Conservation (phyloP, 23 tunicate species). For the Ciona savignyi region DNA sequence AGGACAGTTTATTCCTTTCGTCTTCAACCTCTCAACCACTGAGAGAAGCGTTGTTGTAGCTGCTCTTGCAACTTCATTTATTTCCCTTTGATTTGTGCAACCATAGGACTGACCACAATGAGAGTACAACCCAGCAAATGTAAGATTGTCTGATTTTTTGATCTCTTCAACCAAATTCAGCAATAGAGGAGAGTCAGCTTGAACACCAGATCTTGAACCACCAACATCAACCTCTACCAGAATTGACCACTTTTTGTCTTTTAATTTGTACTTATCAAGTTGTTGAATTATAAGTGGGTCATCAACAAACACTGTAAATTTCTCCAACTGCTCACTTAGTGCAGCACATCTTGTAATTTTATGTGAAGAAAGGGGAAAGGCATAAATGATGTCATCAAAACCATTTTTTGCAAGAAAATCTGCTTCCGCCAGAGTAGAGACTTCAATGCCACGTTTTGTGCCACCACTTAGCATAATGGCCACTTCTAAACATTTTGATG, state of each 20-base stretch:
- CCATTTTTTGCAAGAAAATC: slow-evolving; percentile 40
- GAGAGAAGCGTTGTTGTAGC: slow-evolving; percentile 14
- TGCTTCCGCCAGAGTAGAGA: slow-evolving; percentile 73
- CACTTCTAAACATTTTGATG: slow-evolving; percentile 70
- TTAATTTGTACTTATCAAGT: slow-evolving; percentile 4
- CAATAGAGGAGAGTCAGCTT: not conserved
- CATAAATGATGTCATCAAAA: slow-evolving; percentile 64
- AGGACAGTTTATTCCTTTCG: slow-evolving; percentile 35
- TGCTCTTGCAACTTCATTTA: slow-evolving; percentile 19
- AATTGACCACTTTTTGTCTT: slow-evolving; percentile 45
- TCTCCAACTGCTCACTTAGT: slow-evolving; percentile 27
- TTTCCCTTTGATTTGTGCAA: slow-evolving; percentile 6
- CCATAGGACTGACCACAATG: slow-evolving; percentile 72
- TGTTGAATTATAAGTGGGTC: not conserved
- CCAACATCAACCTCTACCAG: slow-evolving; percentile 39
- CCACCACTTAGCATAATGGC: slow-evolving; percentile 65
- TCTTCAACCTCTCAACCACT: slow-evolving; percentile 32
- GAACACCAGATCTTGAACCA: slow-evolving; percentile 44
- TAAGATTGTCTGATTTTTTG: not conserved
- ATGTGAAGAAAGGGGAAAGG: slow-evolving; percentile 25
- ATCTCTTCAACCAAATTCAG: slow-evolving; percentile 23
- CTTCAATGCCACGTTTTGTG: slow-evolving; percentile 51
- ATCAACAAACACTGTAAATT: slow-evolving; percentile 59
- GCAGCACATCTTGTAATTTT: slow-evolving; percentile 35
- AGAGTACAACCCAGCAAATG: slow-evolving; percentile 49